Evolutionary conservation across 2,797 vertebrate genomes (phyloP), one percentile per base, ranked within the genome.

Genomic region (Micrastur ruficollis): DNA sequence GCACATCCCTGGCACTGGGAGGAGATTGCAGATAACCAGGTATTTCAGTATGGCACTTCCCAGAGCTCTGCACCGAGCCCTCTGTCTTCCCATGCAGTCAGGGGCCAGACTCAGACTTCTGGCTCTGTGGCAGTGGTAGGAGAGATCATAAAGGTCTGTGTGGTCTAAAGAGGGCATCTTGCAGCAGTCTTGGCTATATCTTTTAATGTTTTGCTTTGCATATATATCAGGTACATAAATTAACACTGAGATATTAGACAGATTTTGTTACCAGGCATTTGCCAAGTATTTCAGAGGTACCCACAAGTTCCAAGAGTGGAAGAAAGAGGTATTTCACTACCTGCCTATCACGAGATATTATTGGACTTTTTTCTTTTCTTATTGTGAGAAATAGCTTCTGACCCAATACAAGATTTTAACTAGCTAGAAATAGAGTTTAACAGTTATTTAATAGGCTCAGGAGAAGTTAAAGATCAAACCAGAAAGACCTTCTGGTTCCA

Each of bases 381-480:
- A 31, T 67, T 90, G 63, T 71, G 31, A 82, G 72, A 95, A 95
- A 83, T 46, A 86, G 47, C 1, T 42, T 71, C 86, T 95, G 88
- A 94, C 16, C 52, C n/a, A 93, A 65, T 67, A 55, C 34, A 82
- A 76, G 72, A 89, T 65, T 96, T 97, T 82, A 94, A 90, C 56
- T 92, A 67, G 65, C 81, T 71, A 90, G 65, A 86, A 96, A 94
- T 55, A 90, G 72, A 89, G 63, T 61, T 91, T 90, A 92, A 84
- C 29, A 90, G 59, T 65, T 84, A 71, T 78, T 97, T 92, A 96
- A 79, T 46, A 95, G 85, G 76, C 63, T 75, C 78, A 71, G 80
- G 81, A 94, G 75, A 58, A 96, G 32, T 61, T 89, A 94, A 84
- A 87, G 72, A 86, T 96, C 84, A 92, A 94, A 76, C 42, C 49